Evolutionary conservation across 2,113 vertebrate species (phyloP).

Genomic region (Corythornis vintsioides): DNA sequence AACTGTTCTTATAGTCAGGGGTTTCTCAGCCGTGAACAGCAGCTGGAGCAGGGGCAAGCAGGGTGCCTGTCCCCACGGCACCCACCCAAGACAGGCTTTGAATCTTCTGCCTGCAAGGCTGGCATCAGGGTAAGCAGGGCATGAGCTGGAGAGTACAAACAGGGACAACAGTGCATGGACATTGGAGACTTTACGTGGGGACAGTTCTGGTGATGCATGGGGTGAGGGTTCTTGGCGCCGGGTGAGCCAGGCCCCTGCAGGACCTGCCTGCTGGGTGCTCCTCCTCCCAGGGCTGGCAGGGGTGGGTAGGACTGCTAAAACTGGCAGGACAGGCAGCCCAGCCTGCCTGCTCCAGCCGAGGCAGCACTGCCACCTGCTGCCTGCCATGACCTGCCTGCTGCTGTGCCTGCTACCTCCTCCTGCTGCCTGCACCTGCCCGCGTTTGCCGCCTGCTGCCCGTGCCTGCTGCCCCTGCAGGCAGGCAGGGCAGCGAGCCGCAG

Average conservation of each 20-base stretch:
- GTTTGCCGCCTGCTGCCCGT: not conserved
- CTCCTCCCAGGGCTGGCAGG: not conserved
- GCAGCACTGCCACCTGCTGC: conserved; percentile 35
- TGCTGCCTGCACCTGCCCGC: not conserved
- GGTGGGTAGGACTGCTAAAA: not conserved
- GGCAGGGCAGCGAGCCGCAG: not conserved
- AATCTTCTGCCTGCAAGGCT: not conserved
- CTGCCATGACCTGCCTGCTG: not conserved
- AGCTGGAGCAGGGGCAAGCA: rapidly evolving
- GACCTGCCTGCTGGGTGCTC: not conserved
- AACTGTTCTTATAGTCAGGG: not conserved
- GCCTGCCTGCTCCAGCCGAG: not conserved
- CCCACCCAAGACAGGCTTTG: not conserved
- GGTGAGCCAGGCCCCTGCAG: not conserved
- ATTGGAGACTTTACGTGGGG: not conserved
- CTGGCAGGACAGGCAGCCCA: not conserved
- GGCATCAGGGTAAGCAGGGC: not conserved
- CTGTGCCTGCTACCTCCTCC: not conserved
- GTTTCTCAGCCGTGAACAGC: not conserved
- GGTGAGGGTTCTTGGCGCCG: no score
- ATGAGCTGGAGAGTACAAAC: not conserved
- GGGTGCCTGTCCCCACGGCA: not conserved
- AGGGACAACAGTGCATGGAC: not conserved
- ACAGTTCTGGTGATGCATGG: not conserved
- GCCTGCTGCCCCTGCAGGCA: no score